Base-by-base conservation (phyloP, 2,888 invertebrate genomes). In the Heliconius ismenius region DNA sequence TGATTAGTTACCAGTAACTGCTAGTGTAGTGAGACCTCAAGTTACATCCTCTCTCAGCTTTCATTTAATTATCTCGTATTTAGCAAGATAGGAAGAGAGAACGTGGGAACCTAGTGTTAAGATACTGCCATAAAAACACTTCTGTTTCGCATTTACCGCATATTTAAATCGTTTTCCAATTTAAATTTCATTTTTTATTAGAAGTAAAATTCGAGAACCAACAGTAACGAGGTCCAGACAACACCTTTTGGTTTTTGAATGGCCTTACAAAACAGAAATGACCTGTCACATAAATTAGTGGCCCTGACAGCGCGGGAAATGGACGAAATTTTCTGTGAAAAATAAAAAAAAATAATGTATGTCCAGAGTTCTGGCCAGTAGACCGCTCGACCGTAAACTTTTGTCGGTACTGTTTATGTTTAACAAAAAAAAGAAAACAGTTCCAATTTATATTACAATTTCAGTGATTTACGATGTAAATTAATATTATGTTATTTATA, bases 231-330 rank as follows among this genome's bases (percentile, higher is more conserved):
- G 11, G 36, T 21, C 63, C 21, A 26, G 63, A 49, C 78, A 73
- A 62, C 78, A 78, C 78, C 81, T 80, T 81, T 78, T 81, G 72
- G 82, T 77, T 78, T 79, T 77, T 68, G 75, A 62, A 69, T 21
- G 75, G 63, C 78, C 78, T 79, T 73, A 81, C 81, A 76, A 77
- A 82, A 83, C 83, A 83, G 80, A 85, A 87, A 86, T 84, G 81
- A 85, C 83, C 85, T 86, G 87, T 85, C 88, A 85, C 88, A 89
- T 89, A 89, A 89, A 89, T 88, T 86, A 86, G 81, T 78, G 80
- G 81, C 81, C 83, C 82, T 79, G 82, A 82, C 86, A 84, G 81
- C 79, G 78, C 81, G 83, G 85, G 84, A 86, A 86, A 84, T 83
- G 81, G 83, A 77, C 81, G 81, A 83, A 85, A 86, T 85, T 84